Conservation (phyloP, 2,797 vertebrate genomes). For the Xyrichtys novacula region DNA sequence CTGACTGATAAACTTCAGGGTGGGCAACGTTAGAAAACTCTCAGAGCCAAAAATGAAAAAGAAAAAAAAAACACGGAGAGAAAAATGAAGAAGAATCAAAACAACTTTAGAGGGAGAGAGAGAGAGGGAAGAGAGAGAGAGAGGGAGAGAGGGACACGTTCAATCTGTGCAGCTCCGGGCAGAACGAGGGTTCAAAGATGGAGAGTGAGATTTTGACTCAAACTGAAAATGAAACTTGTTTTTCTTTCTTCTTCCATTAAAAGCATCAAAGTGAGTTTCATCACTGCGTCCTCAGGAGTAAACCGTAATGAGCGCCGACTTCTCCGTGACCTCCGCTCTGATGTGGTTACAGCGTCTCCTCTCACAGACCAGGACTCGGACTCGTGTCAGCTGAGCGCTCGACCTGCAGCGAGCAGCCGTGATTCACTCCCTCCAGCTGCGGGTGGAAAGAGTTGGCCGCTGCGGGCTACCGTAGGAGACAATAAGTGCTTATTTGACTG, state of each 20-base stretch:
- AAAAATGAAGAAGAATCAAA: slow-evolving; percentile 14
- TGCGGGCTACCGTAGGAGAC: not conserved
- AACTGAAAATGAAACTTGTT: no score
- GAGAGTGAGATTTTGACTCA: not conserved
- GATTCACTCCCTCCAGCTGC: slow-evolving; percentile 43
- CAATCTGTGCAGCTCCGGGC: not conserved
- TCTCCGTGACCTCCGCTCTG: slow-evolving; percentile 9
- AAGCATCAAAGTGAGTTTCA: not conserved
- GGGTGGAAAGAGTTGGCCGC: slow-evolving; percentile 13
- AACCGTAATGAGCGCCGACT: not conserved
- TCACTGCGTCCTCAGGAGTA: not conserved
- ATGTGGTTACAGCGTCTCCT: slow-evolving; percentile 2
- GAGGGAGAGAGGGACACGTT: not conserved
- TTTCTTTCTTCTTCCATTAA: not conserved
- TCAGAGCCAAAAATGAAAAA: no score
- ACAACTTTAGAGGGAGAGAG: not conserved
- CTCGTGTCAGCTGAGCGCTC: slow-evolving; percentile 1
- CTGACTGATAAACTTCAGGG: no score
- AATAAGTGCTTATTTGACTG: not conserved
- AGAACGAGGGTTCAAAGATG: not conserved
- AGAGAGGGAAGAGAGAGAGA: not conserved
- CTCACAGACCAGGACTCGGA: slow-evolving; percentile 6
- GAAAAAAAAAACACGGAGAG: not conserved
- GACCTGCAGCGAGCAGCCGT: slow-evolving; percentile 19
- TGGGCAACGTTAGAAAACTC: no score